These are phyloP conservation scores for Emys orbicularis DNA, from an alignment of 2,797 vertebrate species.

Conservation along the genomic window DNA sequence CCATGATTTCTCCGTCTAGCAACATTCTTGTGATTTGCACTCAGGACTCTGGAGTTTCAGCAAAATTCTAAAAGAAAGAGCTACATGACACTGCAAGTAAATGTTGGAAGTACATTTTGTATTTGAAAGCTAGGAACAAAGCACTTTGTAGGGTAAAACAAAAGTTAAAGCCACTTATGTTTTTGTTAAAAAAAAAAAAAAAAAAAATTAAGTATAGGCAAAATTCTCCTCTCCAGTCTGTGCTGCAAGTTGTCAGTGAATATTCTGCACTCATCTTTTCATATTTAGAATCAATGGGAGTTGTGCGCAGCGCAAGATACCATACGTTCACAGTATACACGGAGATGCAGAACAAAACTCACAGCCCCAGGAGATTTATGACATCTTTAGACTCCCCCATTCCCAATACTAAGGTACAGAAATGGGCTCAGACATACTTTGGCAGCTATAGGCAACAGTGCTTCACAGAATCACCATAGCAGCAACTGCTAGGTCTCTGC, in stretches of 20 bases:
- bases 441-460: not conserved
- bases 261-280: not conserved
- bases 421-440: not conserved
- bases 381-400: not conserved
- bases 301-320: not conserved
- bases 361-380: not conserved
- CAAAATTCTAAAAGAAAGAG: not conserved
- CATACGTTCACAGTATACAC: not conserved
- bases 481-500: not conserved
- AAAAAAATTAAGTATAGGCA: not conserved
- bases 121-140: not conserved
- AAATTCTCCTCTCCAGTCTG: not conserved
- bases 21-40: not conserved
- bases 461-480: not conserved
- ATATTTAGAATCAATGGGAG: not conserved
- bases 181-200: not conserved
- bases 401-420: not conserved
- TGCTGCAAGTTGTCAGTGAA: not conserved
- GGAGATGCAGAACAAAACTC: not conserved
- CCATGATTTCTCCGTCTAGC: not conserved
- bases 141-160: not conserved
- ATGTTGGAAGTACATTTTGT: not conserved
- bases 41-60: not conserved
- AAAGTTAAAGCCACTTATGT: not conserved
- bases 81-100: not conserved